phyloP scores from a whole-genome alignment of 2,797 vertebrate genomes.

The Notamacropus eugenii region DNA sequence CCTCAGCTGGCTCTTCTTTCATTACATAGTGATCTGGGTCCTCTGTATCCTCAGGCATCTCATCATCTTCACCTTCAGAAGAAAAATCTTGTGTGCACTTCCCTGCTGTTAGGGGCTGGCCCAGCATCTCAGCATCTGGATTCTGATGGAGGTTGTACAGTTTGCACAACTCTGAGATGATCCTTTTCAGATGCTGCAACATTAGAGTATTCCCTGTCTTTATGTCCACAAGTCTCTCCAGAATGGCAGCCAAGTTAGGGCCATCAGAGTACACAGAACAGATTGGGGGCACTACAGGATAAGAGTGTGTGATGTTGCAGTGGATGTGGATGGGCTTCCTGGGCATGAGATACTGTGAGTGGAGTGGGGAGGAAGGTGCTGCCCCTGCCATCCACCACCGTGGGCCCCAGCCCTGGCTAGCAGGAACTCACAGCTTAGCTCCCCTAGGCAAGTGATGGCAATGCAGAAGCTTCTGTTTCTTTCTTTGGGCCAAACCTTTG shows the following conservation, averaged over 20 bases:
- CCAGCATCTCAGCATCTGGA: constrained; percentile 97
- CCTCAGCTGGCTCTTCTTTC: constrained; percentile 97
- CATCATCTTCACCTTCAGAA: constrained; percentile 97
- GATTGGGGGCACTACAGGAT: constrained; percentile 94
- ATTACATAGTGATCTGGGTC: constrained; percentile 98
- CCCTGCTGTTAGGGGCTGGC: constrained; percentile 95
- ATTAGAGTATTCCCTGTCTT: constrained; percentile 93
- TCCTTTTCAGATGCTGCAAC: constrained; percentile 83
- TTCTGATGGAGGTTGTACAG: constrained; percentile 98
- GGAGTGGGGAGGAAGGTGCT: no score
- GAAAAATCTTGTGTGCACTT: constrained; percentile 92
- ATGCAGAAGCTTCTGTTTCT: no score
- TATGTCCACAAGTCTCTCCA: constrained; percentile 96
- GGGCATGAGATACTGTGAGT: no score
- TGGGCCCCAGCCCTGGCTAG: no score
- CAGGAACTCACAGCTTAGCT: no score
- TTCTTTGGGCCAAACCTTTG: no score
- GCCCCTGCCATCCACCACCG: no score
- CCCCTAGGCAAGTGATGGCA: no score
- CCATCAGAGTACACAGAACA: constrained; percentile 99
- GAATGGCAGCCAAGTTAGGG: constrained; percentile 94
- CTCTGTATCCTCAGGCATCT: constrained; percentile 98
- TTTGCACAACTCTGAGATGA: constrained; percentile 97
- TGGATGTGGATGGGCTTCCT: no score
- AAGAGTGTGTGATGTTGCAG: constrained; percentile 86